These are phyloP conservation scores for Emberiza fucata DNA, from an alignment of 2,113 vertebrate species.

Conservation along the genomic window DNA sequence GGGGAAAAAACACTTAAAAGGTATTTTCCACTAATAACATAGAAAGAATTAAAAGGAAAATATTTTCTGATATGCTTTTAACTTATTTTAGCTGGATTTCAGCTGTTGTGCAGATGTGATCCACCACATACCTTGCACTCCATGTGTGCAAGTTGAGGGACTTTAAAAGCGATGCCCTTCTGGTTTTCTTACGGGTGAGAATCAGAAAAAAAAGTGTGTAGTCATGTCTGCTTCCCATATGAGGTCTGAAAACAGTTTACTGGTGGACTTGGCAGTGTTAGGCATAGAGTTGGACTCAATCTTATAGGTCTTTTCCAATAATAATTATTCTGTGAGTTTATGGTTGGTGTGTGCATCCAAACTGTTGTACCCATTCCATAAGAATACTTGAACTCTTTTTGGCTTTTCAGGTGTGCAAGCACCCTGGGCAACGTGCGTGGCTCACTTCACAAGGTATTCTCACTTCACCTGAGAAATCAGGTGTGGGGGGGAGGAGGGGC, in stretches of 20 bases:
- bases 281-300: background rate
- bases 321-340: background rate
- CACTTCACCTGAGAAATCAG: background rate
- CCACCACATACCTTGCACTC: background rate
- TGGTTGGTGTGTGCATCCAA: background rate
- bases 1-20: background rate
- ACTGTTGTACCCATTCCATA: background rate
- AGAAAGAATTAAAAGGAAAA: background rate
- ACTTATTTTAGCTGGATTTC: background rate
- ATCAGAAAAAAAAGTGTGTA: background rate
- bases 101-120: background rate
- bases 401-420: background rate
- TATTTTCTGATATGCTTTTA: background rate
- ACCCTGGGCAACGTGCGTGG: accelerated
- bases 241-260: background rate
- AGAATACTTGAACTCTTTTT: background rate
- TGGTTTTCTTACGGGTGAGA: background rate
- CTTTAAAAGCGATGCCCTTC: background rate
- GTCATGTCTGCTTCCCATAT: background rate
- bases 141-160: background rate
- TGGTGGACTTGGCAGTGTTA: background rate
- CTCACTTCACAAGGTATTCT: background rate
- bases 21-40: background rate
- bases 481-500: accelerated
- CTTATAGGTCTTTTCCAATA: background rate